Conservation (phyloP, 92 coral and sea anemone species). For the Palythoa caribaeorum region DNA sequence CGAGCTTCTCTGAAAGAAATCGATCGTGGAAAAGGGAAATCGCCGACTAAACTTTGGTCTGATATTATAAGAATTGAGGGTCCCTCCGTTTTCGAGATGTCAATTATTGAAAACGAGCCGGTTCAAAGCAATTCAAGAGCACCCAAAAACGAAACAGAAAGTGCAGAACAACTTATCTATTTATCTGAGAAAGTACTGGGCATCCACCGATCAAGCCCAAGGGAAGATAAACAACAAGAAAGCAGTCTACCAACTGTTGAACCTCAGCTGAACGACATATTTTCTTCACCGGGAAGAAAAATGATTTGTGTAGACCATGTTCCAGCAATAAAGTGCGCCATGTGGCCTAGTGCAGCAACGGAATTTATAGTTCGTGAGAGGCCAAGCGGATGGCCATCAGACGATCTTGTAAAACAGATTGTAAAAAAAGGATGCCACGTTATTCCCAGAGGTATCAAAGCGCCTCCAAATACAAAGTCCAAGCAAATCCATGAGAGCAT, state of each 20-base stretch:
- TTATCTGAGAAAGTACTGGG: too few species aligned
- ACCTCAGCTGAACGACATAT: not conserved
- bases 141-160: not conserved
- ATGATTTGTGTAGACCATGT: conserved; percentile 23
- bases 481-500: not conserved
- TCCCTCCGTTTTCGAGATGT: not conserved
- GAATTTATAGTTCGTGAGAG: conserved; percentile 24
- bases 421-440: too few species aligned
- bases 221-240: too few species aligned
- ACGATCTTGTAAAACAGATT: too few species aligned
- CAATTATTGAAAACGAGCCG: not conserved
- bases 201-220: not conserved
- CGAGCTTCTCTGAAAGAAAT: not conserved
- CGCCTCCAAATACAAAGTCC: not conserved
- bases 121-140: not conserved
- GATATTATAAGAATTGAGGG: not conserved
- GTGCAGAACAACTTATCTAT: not conserved
- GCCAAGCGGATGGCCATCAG: not conserved
- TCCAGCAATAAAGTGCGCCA: conserved; percentile 11
- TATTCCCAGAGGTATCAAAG: not conserved
- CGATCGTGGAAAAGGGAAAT: not conserved
- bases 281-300: conserved; percentile 15
- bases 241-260: not conserved
- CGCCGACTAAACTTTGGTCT: conserved; percentile 1
- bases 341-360: conserved; percentile 26